Base-by-base conservation (phyloP, 1,140 invertebrate genomes). In the Ephestia elutella region DNA sequence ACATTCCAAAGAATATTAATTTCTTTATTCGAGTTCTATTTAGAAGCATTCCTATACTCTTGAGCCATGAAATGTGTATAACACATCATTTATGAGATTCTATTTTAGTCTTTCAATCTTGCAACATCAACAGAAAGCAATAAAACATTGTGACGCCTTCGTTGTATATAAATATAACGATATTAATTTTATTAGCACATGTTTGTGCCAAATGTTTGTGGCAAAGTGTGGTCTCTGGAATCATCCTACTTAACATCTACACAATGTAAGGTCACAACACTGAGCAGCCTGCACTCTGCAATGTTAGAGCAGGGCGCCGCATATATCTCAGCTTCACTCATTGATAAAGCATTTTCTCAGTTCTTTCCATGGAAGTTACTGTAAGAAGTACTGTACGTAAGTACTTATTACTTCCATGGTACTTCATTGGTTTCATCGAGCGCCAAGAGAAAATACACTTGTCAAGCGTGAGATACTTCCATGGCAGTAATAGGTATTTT, bases 1-100 rank as follows among this genome's bases (percentile, higher is more conserved):
- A 87, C 82, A 87, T 87, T 87, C 84, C 84, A 87, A 87, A 85
- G 78, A 84, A 80, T 75, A 79, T n/a, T n/a, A n/a, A n/a, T 73
- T 55, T 73, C 63, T 70, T 71, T 72, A 71, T 73, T 68, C 59
- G 72, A 70, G 68, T 71, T 70, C 59, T 73, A 71, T 66, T 68
- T 63, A 66, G 61, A 73, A 77, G 68, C 79, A 86, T 85, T 85
- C 82, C 82, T 78, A 71, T 68, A 49, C 70, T 70, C 56, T 71
- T 48, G 64, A 57, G 54, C 63, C 70, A 68, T 73, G 60, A 60
- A 67, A 71, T 70, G 68, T 79, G 72, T 79, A 48, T 68, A 64
- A 74, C 71, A 78, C 70, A 62, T 49, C 69, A 55, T 64, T 65
- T 60, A 64, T 63, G 50, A 57, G 54, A 56, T 54, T 69, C 59